Percentiles rank a stretch among this genome's conserved stretches.
Conservation (phyloP, 2,113 vertebrate species). For the Leucopternis melanops region DNA sequence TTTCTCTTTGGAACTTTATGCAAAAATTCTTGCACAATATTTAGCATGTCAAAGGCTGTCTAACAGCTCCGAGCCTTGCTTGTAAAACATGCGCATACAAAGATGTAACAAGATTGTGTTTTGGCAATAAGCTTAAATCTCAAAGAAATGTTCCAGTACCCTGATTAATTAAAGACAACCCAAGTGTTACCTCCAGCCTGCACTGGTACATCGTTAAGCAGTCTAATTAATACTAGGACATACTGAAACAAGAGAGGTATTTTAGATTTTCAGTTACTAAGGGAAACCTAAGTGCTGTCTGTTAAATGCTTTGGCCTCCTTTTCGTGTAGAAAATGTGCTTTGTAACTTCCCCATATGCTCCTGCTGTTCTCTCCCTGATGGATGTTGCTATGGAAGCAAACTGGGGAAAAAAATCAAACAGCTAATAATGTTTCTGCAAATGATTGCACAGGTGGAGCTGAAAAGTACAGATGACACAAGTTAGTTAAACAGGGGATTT, state of each 20-base stretch:
- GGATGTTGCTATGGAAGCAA: conserved; percentile 70
- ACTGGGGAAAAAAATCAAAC: conserved; percentile 17
- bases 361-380: conserved; percentile 52
- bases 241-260: conserved; percentile 42
- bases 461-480: conserved; percentile 47
- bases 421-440: conserved; percentile 61
- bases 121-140: conserved; percentile 49
- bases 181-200: conserved; percentile 29
- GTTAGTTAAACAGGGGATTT: conserved; percentile 27
- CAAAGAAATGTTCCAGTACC: conserved; percentile 32
- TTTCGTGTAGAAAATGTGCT: conserved; percentile 56
- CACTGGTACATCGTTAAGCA: conserved; percentile 33
- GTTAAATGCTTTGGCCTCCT: conserved; percentile 55
- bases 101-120: conserved; percentile 11
- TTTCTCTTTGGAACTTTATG: conserved; percentile 31
- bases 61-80: background rate
- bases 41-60: conserved; percentile 55
- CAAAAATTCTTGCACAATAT: background rate
- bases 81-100: background rate
- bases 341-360: conserved; percentile 55
- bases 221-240: conserved; percentile 53
- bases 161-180: conserved; percentile 59
- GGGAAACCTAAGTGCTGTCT: conserved; percentile 46
- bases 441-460: conserved; percentile 56
- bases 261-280: conserved; percentile 50